Evolutionary conservation across 2,888 invertebrate genomes (phyloP).

Genomic region (Lottia gigantea): DNA sequence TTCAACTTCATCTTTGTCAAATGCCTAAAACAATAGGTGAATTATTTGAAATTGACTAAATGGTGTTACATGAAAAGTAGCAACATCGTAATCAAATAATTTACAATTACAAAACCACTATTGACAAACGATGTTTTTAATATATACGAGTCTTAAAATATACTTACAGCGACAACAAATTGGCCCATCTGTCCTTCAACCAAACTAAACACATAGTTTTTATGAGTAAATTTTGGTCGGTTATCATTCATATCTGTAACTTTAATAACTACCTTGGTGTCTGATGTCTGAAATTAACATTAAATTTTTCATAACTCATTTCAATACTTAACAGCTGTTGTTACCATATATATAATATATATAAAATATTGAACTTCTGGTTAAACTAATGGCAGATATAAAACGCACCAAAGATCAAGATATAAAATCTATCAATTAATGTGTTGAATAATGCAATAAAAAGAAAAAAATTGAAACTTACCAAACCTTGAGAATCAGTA

Average conservation of each 20-base stretch:
- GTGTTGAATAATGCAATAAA: not conserved
- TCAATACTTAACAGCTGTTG: too few relatives aligned
- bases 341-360: too few relatives aligned
- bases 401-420: too few relatives aligned
- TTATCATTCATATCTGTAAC: slow-evolving; percentile 46
- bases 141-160: not conserved
- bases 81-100: too few relatives aligned
- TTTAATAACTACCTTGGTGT: slow-evolving; percentile 34
- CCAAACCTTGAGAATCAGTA: not conserved
- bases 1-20: slow-evolving; percentile 36
- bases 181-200: slow-evolving; percentile 8
- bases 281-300: slow-evolving; percentile 34
- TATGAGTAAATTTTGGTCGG: slow-evolving; percentile 25
- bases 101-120: too few relatives aligned
- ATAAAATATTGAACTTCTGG: too few relatives aligned
- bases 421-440: not conserved
- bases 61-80: too few relatives aligned
- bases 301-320: not conserved
- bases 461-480: not conserved
- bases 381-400: too few relatives aligned
- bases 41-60: not conserved
- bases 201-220: slow-evolving; percentile 6
- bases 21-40: slow-evolving; percentile 32
- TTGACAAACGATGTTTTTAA: too few relatives aligned
- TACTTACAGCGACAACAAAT: slow-evolving; percentile 5